A percentile compares a stretch with the other conserved stretches of the same genome.
phyloP scores from a whole-genome alignment of 2,797 vertebrate species.

The Epinephelus awoara region DNA sequence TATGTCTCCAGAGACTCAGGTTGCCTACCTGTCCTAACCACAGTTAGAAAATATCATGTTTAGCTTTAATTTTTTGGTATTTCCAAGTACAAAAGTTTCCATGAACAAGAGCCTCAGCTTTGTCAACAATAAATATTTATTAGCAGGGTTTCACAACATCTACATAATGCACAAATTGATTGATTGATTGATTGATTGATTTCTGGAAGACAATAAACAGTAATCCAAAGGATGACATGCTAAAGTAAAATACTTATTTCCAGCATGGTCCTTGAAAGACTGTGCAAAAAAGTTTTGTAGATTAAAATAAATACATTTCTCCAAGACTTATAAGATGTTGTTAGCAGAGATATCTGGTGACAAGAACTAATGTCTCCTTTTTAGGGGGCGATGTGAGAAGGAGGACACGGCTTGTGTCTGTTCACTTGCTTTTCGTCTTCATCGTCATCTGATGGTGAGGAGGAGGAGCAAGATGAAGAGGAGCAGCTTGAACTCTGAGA shows the following conservation, averaged over 20 bases:
- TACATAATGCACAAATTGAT: neutral
- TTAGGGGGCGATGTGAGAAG: constrained; percentile 21
- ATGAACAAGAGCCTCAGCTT: neutral
- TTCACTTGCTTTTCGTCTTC: constrained; percentile 28
- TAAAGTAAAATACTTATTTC: no score
- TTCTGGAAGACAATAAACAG: no score
- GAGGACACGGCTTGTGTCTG: constrained; percentile 38
- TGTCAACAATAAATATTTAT: constrained; percentile 27
- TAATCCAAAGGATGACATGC: no score
- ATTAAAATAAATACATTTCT: neutral
- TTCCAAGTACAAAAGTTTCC: neutral
- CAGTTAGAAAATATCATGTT: no score
- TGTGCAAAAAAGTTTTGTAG: neutral
- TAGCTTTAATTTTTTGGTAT: no score
- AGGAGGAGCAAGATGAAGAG: constrained; percentile 66
- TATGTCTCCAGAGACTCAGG: no score
- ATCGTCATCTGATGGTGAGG: constrained; percentile 50
- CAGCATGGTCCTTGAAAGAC: neutral
- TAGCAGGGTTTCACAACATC: neutral
- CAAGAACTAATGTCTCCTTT: neutral
- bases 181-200: no score
- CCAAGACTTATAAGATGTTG: neutral
- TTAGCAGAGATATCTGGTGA: no score
- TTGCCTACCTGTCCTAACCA: no score
- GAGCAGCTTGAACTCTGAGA: constrained; percentile 63